These are phyloP conservation scores for Percopsis transmontana DNA, from an alignment of 2,113 vertebrate species.

Conservation along the genomic window DNA sequence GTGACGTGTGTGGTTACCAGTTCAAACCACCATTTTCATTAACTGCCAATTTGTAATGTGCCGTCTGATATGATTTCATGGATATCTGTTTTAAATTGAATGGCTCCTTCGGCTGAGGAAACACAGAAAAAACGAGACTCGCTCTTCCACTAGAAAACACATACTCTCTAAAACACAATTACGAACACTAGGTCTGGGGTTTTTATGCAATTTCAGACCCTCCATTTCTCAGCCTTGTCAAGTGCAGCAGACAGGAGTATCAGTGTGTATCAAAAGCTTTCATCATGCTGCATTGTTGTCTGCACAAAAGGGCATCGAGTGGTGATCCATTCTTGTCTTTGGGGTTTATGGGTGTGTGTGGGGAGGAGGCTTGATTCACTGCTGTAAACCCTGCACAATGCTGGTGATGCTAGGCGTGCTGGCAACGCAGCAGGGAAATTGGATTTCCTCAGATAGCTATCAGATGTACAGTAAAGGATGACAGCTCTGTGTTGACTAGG, in stretches of 20 bases:
- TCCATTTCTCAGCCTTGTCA: slow-evolving; percentile 20
- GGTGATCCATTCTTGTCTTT: slow-evolving; percentile 40
- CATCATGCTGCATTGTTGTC: slow-evolving; percentile 23
- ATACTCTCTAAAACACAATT: not conserved
- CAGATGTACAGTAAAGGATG: slow-evolving; percentile 62
- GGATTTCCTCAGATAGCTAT: slow-evolving; percentile 70
- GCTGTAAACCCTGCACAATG: slow-evolving; percentile 28
- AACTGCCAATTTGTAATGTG: slow-evolving; percentile 72
- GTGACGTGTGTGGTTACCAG: slow-evolving; percentile 67
- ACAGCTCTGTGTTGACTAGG: slow-evolving; percentile 67
- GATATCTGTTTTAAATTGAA: slow-evolving; percentile 71
- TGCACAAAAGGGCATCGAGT: slow-evolving; percentile 15
- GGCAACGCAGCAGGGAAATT: slow-evolving; percentile 57
- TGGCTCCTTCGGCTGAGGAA: slow-evolving; percentile 56
- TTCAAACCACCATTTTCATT: slow-evolving; percentile 69
- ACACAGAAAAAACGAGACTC: slow-evolving; percentile 7
- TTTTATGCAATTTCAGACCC: slow-evolving; percentile 22
- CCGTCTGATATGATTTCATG: slow-evolving; percentile 68
- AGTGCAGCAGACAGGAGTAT: slow-evolving; percentile 20
- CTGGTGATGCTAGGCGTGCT: slow-evolving; percentile 6
- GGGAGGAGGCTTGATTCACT: slow-evolving; percentile 4
- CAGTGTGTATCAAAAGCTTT: slow-evolving; percentile 9
- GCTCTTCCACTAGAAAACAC: slow-evolving; percentile 10
- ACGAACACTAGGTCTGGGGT: slow-evolving; percentile 13
- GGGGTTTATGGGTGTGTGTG: slow-evolving; percentile 30